Evolutionary conservation across 2,888 invertebrate genomes (phyloP).

Genomic region (Chirona hameri): DNA sequence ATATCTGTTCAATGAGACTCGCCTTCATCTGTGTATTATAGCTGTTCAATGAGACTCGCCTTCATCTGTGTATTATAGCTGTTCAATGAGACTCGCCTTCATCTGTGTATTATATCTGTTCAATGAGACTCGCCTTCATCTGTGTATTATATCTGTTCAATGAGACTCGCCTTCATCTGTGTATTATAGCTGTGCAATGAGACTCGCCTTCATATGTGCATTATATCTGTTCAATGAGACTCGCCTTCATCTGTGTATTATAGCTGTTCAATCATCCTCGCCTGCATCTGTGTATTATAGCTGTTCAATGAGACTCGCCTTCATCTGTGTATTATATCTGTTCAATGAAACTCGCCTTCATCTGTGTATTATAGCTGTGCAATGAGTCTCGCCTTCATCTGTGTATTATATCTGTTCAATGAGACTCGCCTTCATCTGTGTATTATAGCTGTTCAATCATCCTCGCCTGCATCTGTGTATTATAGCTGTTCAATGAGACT

Average conservation of each 20-base stretch:
- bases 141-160: neutral
- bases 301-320: neutral
- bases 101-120: neutral
- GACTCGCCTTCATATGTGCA: neutral
- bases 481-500: neutral
- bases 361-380: neutral
- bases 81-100: neutral
- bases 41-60: neutral
- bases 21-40: no score
- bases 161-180: neutral
- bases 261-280: neutral
- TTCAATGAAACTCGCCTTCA: neutral
- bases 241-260: neutral
- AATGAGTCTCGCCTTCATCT: neutral
- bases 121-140: neutral
- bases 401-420: neutral
- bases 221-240: neutral
- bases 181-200: neutral
- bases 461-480: neutral
- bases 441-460: neutral
- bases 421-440: neutral
- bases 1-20: neutral
- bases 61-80: no score
- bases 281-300: no score
- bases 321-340: neutral